phyloP scores from a whole-genome alignment of 2,888 invertebrate species.

The Lycophotia porphyrea region DNA sequence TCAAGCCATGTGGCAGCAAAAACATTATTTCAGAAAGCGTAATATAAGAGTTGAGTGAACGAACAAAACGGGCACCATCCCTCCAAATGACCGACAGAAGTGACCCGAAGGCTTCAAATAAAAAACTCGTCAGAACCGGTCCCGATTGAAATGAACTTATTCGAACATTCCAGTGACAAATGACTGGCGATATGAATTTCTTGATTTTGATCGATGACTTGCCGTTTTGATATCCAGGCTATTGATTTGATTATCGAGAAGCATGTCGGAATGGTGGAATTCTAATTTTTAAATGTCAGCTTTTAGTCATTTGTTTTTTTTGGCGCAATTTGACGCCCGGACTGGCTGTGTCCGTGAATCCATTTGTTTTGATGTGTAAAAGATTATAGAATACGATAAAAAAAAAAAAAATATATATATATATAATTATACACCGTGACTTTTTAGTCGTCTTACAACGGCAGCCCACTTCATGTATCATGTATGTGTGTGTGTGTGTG shows the following conservation, averaged over 20 bases:
- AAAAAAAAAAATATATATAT: too few species aligned
- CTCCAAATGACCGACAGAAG: slow-evolving; percentile 60
- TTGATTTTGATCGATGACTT: slow-evolving; percentile 58
- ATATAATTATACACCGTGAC: too few species aligned
- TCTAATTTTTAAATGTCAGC: slow-evolving; percentile 38
- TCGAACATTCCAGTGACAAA: slow-evolving; percentile 68
- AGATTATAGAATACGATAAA: not conserved
- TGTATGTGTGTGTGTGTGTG: too few species aligned
- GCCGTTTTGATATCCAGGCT: slow-evolving; percentile 45
- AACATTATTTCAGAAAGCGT: slow-evolving; percentile 24
- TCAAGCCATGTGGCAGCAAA: slow-evolving; percentile 7
- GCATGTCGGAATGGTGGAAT: slow-evolving; percentile 2
- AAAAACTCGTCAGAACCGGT: slow-evolving; percentile 68
- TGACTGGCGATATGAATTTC: slow-evolving; percentile 70
- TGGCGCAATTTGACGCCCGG: not conserved
- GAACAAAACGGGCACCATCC: slow-evolving; percentile 5
- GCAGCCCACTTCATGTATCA: too few species aligned
- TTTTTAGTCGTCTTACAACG: too few species aligned
- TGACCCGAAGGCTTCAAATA: slow-evolving; percentile 62
- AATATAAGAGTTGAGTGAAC: slow-evolving; percentile 10
- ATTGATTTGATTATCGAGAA: slow-evolving; percentile 51
- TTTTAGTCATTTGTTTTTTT: slow-evolving; percentile 35
- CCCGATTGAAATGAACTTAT: slow-evolving; percentile 70
- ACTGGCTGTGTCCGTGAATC: not conserved
- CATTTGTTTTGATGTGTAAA: not conserved